phyloP scores from a whole-genome alignment of 2,797 vertebrate genomes.

The Eospalax fontanierii region DNA sequence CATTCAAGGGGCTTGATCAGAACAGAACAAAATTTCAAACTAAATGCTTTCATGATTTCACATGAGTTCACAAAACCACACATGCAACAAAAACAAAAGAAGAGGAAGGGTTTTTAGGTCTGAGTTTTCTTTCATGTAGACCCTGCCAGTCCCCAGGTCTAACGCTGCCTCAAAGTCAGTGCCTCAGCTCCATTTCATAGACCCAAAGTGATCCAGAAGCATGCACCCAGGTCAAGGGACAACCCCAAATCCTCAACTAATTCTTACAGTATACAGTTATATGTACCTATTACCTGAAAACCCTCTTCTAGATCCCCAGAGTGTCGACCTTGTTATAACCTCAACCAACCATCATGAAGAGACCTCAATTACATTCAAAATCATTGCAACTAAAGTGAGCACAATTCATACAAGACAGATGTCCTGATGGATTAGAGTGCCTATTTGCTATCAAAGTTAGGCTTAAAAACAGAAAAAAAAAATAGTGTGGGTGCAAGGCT shows the following conservation, averaged over 20 bases:
- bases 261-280: neutral
- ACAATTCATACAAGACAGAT: neutral
- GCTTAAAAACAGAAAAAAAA: neutral
- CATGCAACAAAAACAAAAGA: neutral
- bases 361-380: neutral
- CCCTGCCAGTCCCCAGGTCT: neutral
- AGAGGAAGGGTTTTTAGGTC: neutral
- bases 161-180: constrained; percentile 13
- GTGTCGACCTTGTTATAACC: neutral
- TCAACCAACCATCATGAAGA: neutral
- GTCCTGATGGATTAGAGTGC: neutral
- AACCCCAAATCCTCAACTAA: neutral
- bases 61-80: constrained; percentile 61
- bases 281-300: neutral
- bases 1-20: neutral
- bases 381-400: neutral
- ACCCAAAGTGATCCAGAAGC: constrained; percentile 5
- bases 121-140: constrained; percentile 2
- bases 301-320: neutral
- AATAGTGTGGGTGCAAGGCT: neutral
- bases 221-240: neutral
- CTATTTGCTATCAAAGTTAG: neutral
- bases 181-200: neutral
- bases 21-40: constrained; percentile 60
- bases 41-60: constrained; percentile 44